Evolutionary conservation across 2,113 vertebrate species (phyloP), one percentile per base, ranked within the genome.

Genomic region (Leiothrix lutea): DNA sequence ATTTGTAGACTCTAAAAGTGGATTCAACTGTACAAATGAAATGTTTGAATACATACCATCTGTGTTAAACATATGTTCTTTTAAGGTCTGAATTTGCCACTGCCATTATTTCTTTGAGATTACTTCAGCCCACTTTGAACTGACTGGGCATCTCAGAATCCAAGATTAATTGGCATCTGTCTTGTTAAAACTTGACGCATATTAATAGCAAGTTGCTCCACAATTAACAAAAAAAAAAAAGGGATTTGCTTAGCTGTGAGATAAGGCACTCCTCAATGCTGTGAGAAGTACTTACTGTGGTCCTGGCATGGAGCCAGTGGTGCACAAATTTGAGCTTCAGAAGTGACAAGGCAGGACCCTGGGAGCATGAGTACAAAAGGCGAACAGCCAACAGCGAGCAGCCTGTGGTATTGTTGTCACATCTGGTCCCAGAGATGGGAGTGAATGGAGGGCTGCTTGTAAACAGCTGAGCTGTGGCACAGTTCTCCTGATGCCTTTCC

Each of bases 41-140:
- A 64, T 88, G 67, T 93, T 94, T 95, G 85, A 93, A 92, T 93
- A 73, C 64, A 86, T 96, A 77, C 85, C 81, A 96, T 95, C 92
- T 95, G 90, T 86, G 69, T 93, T 74, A 86, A 92, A 86, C 90
- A 92, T 77, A 91, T 80, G 64, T 71, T 97, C 47, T 47, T 94
- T 70, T 86, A 70, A 90, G 92, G 64, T 47, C 51, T 74, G 80
- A 83, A 67, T 96, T 95, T 90, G 28, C 64, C 38, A 54, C 54
- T 77, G 38, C 29, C 38, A 60, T 75, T 80, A 58, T 51, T 90
- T 78, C 51, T 83, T 86, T 71, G 60, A 60, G 86, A 86, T 64
- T 5, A 64, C 60, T 92, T 51, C 28, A 78, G 15, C 4, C 4
- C 21, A 36, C 72, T 86, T 92, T 22, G 56, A 93, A 86, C 44